Percentiles rank a stretch among this genome's conserved stretches.
These are phyloP conservation scores for Ochropacha duplaris DNA, from an alignment of 2,888 invertebrate genomes.

Conservation along the genomic window DNA sequence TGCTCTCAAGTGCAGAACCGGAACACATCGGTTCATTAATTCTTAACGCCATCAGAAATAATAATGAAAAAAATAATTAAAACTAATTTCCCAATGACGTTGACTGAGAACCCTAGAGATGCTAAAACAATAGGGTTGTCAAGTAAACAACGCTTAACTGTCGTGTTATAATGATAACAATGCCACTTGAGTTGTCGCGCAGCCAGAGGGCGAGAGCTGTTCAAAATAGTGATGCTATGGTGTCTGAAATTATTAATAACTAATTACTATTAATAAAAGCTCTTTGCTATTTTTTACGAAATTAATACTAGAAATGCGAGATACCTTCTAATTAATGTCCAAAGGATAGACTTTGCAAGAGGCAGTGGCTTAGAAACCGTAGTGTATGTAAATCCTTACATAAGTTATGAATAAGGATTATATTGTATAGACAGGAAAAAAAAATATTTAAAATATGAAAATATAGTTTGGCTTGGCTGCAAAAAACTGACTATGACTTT, in stretches of 20 bases:
- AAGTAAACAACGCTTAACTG: conserved; percentile 49
- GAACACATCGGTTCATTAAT: background rate
- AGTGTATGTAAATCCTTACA: too few relatives aligned
- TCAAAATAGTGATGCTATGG: background rate
- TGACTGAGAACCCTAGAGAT: conserved; percentile 49
- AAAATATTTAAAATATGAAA: too few relatives aligned
- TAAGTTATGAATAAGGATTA: too few relatives aligned
- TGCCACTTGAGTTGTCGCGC: conserved; percentile 39
- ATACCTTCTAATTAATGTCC: too few relatives aligned
- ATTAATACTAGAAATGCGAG: too few relatives aligned
- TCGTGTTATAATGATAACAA: conserved; percentile 44
- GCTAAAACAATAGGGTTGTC: conserved; percentile 61
- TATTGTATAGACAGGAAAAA: too few relatives aligned
- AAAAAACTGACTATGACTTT: too few relatives aligned
- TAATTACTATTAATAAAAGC: background rate
- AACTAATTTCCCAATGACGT: conserved; percentile 37
- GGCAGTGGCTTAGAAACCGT: too few relatives aligned
- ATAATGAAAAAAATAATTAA: conserved; percentile 42
- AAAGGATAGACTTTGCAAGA: too few relatives aligned
- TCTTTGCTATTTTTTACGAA: too few relatives aligned
- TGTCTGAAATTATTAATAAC: background rate
- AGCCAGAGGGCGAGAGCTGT: background rate
- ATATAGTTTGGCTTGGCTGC: too few relatives aligned
- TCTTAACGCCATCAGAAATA: conserved; percentile 14
- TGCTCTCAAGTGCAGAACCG: too few relatives aligned